Percentiles rank a stretch among this genome's conserved stretches.
Conservation (phyloP, 1,140 invertebrate species). For the Drosophila truncata region DNA sequence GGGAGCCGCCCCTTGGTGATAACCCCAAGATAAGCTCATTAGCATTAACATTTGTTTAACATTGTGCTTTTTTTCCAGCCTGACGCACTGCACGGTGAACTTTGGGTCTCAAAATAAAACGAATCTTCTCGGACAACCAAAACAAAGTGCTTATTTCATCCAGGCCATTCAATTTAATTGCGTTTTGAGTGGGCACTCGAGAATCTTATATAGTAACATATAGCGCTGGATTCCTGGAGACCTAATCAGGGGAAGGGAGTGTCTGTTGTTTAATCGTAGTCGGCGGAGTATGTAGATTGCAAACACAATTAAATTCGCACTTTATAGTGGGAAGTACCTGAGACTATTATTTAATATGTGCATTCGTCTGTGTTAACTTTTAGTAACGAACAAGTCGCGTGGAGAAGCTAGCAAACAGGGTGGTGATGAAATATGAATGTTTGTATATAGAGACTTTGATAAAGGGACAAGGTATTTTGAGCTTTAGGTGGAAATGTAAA, state of each 20-base stretch:
- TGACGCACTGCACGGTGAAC: slow-evolving; percentile 53
- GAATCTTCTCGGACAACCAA: slow-evolving; percentile 27
- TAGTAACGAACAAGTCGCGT: neutral
- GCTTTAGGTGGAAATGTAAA: neutral
- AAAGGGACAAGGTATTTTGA: slow-evolving; percentile 5
- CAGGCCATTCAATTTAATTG: slow-evolving; percentile 38
- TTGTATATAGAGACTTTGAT: slow-evolving; percentile 1
- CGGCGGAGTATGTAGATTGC: slow-evolving; percentile 20
- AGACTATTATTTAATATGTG: slow-evolving; percentile 28
- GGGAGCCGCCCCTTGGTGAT: slow-evolving; percentile 46
- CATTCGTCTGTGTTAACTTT: slow-evolving; percentile 19
- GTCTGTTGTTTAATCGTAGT: slow-evolving; percentile 22
- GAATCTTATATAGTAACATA: slow-evolving; percentile 7
- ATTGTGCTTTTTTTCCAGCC: slow-evolving; percentile 25
- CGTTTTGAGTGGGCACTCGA: slow-evolving; percentile 46
- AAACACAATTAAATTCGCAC: slow-evolving; percentile 19
- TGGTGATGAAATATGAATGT: neutral
- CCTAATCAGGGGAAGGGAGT: slow-evolving; percentile 37
- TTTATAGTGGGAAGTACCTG: slow-evolving; percentile 5
- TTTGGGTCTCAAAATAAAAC: slow-evolving; percentile 29
- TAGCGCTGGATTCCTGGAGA: neutral
- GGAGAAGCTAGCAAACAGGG: slow-evolving; percentile 3
- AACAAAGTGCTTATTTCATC: slow-evolving; percentile 49
- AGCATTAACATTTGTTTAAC: slow-evolving; percentile 63
- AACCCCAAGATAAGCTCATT: slow-evolving; percentile 69